Base-by-base conservation (phyloP, 2,113 vertebrate species). In the Pygoscelis antarcticus region DNA sequence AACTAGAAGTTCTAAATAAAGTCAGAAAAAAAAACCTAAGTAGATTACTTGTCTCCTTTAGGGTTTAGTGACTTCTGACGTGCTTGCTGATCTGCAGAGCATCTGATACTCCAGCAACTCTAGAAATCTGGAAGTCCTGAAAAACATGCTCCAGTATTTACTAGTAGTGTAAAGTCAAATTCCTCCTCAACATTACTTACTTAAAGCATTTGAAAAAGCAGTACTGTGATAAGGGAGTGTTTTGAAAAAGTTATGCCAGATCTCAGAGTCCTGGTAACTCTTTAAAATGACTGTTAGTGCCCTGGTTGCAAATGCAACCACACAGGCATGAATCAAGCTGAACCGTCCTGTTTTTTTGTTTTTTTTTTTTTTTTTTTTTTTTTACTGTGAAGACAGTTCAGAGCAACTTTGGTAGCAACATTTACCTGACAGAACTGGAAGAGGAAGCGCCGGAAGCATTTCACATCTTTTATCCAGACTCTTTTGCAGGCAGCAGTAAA, bases 1-100 rank as follows among this genome's bases (percentile, higher is more conserved):
- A 81, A 74, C 27, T 16, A 49, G 46, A 89, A 78, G 52, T 83
- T 64, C 88, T 82, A 89, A 90, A 95, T 87, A 90, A 93, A 96
- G 79, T 64, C 36, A 86, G 69, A 20, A 94, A 87, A 94, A 94
- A 47, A 92, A 34, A 55, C 9, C 26, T 91, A 95, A 95, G 72
- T 42, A 76, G 81, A 93, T 89, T 92, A 93, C 47, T 92, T 80
- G 84, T 90, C 84, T 88, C 78, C 84, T 93, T 70, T 16, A 94
- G 57, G 49, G 34, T 93, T 96, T 89, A 91, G 74, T 49, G 40
- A 85, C 46, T 75, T 94, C 52, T 85, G 54, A 95, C 5, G 3
- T 21, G 57, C 36, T 74, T 93, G 68, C 72, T 89, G 83, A 91
- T 79, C 80, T 79, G 72, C 54, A 89, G 40, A 79, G 69, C 75